Percentiles rank a stretch among this genome's conserved stretches.
phyloP scores from a whole-genome alignment of 2,113 vertebrate species.

The Ancistrus triradiatus region DNA sequence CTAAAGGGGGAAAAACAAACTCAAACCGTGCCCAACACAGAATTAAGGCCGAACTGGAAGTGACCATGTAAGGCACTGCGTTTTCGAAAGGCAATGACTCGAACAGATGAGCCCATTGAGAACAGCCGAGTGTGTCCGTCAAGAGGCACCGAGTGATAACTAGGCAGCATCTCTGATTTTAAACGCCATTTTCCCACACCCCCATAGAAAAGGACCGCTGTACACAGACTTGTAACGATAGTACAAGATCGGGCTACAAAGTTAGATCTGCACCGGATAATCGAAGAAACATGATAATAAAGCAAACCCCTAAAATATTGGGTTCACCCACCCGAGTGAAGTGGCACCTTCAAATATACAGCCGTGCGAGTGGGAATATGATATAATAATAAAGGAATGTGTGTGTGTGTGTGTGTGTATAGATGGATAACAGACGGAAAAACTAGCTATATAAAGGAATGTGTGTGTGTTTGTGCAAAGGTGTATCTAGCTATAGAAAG shows the following conservation, averaged over 20 bases:
- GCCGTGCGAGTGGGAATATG: constrained; percentile 31
- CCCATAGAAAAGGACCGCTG: neutral
- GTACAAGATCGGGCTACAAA: neutral
- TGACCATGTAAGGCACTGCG: constrained; percentile 67
- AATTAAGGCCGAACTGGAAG: too few species aligned
- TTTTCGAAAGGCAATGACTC: constrained; percentile 43
- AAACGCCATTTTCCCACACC: constrained; percentile 1
- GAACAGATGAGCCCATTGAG: too few species aligned
- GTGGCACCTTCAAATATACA: constrained; percentile 51
- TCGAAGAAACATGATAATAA: constrained; percentile 30
- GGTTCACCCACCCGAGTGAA: constrained; percentile 55
- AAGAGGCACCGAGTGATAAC: constrained; percentile 41
- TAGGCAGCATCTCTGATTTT: constrained; percentile 39
- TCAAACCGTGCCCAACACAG: too few species aligned
- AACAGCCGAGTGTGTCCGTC: neutral
- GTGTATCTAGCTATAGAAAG: too few species aligned
- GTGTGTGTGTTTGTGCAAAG: constrained; percentile 63
- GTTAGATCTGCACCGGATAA: constrained; percentile 1
- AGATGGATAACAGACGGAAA: constrained; percentile 38
- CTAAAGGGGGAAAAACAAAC: too few species aligned
- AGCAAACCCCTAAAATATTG: constrained; percentile 43
- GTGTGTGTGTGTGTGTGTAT: constrained; percentile 29
- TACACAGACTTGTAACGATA: neutral
- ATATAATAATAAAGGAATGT: neutral
- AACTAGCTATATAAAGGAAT: too few species aligned